Percentiles rank a stretch among this genome's conserved stretches.
Conservation (phyloP, 2,113 vertebrate species). For the Ageneiosus marmoratus region DNA sequence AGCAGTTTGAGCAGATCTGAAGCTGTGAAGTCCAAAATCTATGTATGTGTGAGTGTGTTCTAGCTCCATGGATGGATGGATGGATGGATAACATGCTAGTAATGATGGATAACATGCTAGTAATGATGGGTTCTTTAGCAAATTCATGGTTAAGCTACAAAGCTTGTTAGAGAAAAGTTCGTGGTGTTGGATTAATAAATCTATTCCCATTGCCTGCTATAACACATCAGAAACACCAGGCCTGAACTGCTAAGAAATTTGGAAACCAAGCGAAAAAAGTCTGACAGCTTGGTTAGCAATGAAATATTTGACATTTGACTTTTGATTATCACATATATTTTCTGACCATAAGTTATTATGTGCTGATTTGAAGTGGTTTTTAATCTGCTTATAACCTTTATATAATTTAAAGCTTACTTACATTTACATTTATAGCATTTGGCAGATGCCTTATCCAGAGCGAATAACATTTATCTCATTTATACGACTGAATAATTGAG, state of each 20-base stretch:
- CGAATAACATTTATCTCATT: no score
- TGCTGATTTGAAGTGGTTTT: not conserved
- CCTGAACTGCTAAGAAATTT: not conserved
- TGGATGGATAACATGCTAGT: not conserved
- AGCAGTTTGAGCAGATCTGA: not conserved
- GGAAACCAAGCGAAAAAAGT: not conserved
- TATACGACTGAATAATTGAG: no score
- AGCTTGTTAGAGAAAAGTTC: not conserved
- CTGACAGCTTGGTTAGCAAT: not conserved
- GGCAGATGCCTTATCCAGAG: no score
- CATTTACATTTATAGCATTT: no score
- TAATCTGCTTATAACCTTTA: not conserved
- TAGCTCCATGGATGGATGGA: not conserved
- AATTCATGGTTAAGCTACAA: not conserved
- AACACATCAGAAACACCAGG: not conserved
- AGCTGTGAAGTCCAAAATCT: not conserved
- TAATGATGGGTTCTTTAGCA: no score
- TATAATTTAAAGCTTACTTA: not conserved
- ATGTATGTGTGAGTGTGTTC: not conserved
- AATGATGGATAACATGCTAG: not conserved
- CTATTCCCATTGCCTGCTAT: not conserved
- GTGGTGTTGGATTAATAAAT: no score
- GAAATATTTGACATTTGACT: not conserved
- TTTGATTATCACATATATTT: not conserved
- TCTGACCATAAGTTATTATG: not conserved